Conservation (phyloP, 2,113 vertebrate species). For the Peromyscus polionotus region DNA sequence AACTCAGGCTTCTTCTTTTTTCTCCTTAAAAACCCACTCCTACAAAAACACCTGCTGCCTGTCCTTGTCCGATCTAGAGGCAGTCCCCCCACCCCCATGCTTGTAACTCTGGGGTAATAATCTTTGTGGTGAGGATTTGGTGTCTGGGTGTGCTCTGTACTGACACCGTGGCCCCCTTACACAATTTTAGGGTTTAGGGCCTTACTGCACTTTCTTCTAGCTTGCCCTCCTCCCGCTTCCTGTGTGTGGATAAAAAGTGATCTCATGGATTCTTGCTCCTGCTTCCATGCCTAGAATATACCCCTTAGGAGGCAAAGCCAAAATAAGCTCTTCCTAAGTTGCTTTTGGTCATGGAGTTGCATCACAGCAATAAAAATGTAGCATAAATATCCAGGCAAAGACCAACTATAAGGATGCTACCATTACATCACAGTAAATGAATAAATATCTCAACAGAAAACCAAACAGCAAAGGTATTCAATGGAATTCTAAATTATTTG, state of each 20-base stretch:
- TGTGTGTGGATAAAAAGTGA: not conserved
- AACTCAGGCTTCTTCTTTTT: not conserved
- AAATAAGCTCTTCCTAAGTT: not conserved
- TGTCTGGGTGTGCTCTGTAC: not conserved
- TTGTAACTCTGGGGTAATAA: not conserved
- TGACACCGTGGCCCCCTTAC: not conserved
- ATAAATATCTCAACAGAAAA: not conserved
- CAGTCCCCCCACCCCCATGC: not conserved
- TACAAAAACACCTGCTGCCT: not conserved
- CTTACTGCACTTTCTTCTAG: too few relatives aligned
- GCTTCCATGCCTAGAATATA: not conserved
- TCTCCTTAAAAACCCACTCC: not conserved
- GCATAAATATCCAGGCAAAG: not conserved
- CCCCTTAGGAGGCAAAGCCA: not conserved
- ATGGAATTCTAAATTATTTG: not conserved
- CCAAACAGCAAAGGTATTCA: not conserved
- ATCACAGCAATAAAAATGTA: not conserved
- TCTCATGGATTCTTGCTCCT: not conserved
- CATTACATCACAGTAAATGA: not conserved
- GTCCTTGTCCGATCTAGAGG: not conserved
- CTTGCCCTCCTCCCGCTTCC: not conserved
- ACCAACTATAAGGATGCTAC: not conserved
- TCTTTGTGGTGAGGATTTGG: not conserved
- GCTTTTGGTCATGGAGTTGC: not conserved
- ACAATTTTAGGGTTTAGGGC: not conserved